Evolutionary conservation across 2,113 vertebrate genomes (phyloP).

Genomic region (Ochotona princeps): DNA sequence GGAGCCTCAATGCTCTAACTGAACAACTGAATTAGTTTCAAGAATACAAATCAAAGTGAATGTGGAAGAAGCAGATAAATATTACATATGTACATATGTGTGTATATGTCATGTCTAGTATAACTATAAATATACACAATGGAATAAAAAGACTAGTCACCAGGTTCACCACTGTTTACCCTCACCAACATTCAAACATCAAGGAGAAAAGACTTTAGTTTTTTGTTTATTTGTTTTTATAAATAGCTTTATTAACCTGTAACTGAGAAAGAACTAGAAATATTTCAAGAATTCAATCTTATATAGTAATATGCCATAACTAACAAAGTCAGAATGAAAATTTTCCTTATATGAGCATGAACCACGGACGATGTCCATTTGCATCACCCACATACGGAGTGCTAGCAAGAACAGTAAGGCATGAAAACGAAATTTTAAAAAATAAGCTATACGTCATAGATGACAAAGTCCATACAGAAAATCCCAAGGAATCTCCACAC

Average conservation of each 20-base stretch:
- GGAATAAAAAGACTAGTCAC: not conserved
- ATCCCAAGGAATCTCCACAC: not conserved
- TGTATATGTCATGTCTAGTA: not conserved
- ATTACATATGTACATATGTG: not conserved
- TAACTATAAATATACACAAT: not conserved
- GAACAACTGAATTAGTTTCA: not conserved
- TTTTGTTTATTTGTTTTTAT: not conserved
- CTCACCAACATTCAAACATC: not conserved
- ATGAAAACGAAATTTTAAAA: slow-evolving; percentile 47
- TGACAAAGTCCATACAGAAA: not conserved
- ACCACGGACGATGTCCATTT: not conserved
- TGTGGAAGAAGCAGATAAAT: not conserved
- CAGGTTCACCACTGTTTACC: not conserved
- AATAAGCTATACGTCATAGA: not conserved
- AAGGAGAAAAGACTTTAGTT: not conserved
- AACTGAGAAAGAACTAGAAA: not conserved
- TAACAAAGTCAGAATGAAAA: not conserved
- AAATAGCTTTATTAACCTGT: not conserved
- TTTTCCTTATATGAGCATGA: not conserved
- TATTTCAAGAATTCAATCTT: not conserved
- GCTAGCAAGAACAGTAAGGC: not conserved
- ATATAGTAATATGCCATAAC: not conserved
- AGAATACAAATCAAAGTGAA: slow-evolving; percentile 2
- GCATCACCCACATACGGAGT: not conserved
- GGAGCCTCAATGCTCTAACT: not conserved